phyloP scores from a whole-genome alignment of 2,113 vertebrate genomes.

The Pseudorasbora parva region DNA sequence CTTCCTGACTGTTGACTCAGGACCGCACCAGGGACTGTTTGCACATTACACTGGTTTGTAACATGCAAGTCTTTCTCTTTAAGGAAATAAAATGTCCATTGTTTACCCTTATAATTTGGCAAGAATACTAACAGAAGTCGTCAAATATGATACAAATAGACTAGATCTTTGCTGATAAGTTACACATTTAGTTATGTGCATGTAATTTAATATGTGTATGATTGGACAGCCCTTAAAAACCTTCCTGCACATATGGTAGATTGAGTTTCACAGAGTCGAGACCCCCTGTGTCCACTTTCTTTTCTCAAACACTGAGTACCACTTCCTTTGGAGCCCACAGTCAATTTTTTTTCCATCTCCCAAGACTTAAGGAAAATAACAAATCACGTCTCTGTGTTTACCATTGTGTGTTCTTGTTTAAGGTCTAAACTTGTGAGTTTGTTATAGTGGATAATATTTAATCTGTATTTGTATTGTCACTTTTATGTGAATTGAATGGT shows the following conservation, averaged over 20 bases:
- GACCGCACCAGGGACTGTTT: not conserved
- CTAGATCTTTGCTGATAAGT: not conserved
- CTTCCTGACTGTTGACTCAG: not conserved
- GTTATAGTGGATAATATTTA: not conserved
- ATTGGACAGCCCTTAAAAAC: slow-evolving; percentile 1
- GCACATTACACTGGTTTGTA: not conserved
- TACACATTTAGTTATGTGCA: not conserved
- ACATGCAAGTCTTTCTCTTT: not conserved
- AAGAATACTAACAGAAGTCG: not conserved
- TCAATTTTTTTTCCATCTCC: slow-evolving; percentile 58
- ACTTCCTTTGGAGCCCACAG: slow-evolving; percentile 49
- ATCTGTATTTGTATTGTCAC: not conserved
- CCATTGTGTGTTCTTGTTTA: slow-evolving; percentile 41
- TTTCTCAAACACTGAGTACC: slow-evolving; percentile 56
- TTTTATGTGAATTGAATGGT: not conserved
- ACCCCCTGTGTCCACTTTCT: slow-evolving; percentile 45
- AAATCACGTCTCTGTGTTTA: slow-evolving; percentile 59
- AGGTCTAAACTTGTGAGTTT: not conserved
- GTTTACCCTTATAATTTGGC: not conserved
- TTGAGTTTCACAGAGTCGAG: slow-evolving; percentile 53
- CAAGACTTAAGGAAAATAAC: slow-evolving; percentile 58
- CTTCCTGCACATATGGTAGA: slow-evolving; percentile 41
- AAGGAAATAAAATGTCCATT: not conserved
- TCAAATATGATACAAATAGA: not conserved
- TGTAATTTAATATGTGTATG: too few species aligned